Evolutionary conservation across 2,888 invertebrate species (phyloP), one percentile per base, ranked within the genome.

Genomic region (Limnephilus rhombicus): DNA sequence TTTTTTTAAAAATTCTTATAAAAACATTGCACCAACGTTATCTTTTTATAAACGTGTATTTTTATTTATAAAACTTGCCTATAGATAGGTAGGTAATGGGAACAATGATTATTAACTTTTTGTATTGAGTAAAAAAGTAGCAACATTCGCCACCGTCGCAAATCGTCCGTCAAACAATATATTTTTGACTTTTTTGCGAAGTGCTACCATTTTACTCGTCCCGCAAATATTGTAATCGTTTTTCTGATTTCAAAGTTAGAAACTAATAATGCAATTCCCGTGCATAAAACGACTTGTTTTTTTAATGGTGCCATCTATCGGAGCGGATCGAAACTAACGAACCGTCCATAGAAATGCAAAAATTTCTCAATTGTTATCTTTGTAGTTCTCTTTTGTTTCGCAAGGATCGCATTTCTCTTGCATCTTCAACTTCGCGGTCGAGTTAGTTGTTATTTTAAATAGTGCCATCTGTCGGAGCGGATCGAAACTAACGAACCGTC

Each of bases 261-360:
- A 68, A 68, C 68, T 68, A 5, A 15, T 68, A 5, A 15, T 53
- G 53, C 18, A 53, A 53, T 53, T 53, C 53, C 7, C 68, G 68
- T 68, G 53, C 53, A 53, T 53, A 68, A 24, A 68, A 68, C 68
- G 24, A 68, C 5, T 68, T 68, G 7, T 68, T 24, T 24, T 24
- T 68, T 24, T 68, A 24, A 68, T 68, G 24, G 24, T 68, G 68
- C 68, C 68, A 68, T 18, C 18, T 68, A n/a, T 68, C 68, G 24
- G n/a, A 68, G 68, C 68, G 68, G 68, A 68, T n/a, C 68, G 68
- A 68, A 68, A 68, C 68, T 68, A 68, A 68, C n/a, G 68, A 68
- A 68, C 68, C 68, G 68, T n/a, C n/a, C 24, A 24, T n/a, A 68
- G 24, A 68, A 68, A 68, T 24, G 7, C 9, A 68, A 24, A 68